These are phyloP conservation scores for Phengaris alcon DNA, from an alignment of 2,888 invertebrate species.

Conservation along the genomic window DNA sequence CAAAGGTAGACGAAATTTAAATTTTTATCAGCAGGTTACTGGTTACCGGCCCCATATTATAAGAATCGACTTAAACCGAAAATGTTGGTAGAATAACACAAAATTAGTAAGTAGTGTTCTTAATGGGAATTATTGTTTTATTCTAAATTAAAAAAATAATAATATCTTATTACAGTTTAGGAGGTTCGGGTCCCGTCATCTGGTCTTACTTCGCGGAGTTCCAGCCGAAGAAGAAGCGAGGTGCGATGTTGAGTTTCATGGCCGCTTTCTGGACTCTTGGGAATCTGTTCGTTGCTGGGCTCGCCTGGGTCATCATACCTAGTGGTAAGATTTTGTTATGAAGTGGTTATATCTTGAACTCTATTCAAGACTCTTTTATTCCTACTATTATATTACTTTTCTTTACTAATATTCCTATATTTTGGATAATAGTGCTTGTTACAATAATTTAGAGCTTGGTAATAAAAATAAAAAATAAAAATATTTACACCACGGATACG, in stretches of 20 bases:
- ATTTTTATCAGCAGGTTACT: neutral
- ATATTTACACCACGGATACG: no score
- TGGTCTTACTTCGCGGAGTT: slow-evolving; percentile 98
- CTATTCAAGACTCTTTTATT: no score
- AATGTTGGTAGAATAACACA: neutral
- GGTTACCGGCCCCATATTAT: neutral
- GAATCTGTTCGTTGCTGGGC: slow-evolving; percentile 93
- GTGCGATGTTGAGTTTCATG: slow-evolving; percentile 95
- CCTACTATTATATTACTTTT: no score
- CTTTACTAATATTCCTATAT: no score
- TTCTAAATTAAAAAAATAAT: no score
- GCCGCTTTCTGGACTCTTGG: slow-evolving; percentile 97
- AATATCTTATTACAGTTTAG: slow-evolving; percentile 79
- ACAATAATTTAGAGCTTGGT: no score
- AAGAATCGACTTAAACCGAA: neutral
- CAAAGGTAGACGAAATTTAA: neutral
- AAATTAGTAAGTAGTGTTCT: no score
- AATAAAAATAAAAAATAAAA: no score
- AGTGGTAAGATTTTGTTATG: slow-evolving; percentile 57
- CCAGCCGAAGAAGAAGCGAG: slow-evolving; percentile 93
- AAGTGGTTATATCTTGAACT: no score
- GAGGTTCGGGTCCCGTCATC: slow-evolving; percentile 94
- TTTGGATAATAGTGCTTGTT: no score
- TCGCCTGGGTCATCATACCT: slow-evolving; percentile 87
- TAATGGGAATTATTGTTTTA: no score